Conservation (phyloP, 2,113 vertebrate species). For the Canis aureus region DNA sequence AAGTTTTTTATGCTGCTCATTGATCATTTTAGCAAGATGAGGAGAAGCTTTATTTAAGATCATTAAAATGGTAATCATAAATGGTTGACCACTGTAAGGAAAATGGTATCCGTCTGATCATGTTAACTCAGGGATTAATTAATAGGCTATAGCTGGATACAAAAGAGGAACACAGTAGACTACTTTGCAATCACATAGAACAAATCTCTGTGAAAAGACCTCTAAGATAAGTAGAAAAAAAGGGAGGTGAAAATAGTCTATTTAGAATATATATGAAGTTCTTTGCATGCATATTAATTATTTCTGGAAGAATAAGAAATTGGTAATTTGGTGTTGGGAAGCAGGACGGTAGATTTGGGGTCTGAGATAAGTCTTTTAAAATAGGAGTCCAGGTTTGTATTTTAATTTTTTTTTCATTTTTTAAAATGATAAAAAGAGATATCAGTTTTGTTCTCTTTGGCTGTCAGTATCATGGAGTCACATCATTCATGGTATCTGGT, state of each 20-base stretch:
- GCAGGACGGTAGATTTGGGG: not conserved
- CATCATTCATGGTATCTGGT: slow-evolving; percentile 2
- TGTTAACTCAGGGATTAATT: slow-evolving; percentile 15
- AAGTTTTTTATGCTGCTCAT: not conserved
- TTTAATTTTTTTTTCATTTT: slow-evolving; percentile 55
- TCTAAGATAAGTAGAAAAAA: not conserved
- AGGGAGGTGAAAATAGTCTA: not conserved
- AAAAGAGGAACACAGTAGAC: not conserved
- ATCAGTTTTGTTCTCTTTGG: slow-evolving; percentile 23
- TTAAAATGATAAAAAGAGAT: not conserved
- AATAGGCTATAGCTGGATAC: not conserved
- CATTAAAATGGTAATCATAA: slow-evolving; percentile 47
- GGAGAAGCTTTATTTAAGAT: not conserved
- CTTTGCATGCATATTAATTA: not conserved
- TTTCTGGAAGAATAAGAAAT: slow-evolving; percentile 25
- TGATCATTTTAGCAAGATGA: not conserved
- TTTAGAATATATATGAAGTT: not conserved
- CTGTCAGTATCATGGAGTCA: not conserved
- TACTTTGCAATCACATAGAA: not conserved
- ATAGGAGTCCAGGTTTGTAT: slow-evolving; percentile 26
- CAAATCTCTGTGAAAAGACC: not conserved
- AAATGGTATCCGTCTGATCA: not conserved
- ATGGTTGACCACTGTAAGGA: not conserved
- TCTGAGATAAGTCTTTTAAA: not conserved
- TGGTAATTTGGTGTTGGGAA: not conserved